Evolutionary conservation across 2,113 vertebrate genomes (phyloP).

Genomic region (Crotalus horridus): DNA sequence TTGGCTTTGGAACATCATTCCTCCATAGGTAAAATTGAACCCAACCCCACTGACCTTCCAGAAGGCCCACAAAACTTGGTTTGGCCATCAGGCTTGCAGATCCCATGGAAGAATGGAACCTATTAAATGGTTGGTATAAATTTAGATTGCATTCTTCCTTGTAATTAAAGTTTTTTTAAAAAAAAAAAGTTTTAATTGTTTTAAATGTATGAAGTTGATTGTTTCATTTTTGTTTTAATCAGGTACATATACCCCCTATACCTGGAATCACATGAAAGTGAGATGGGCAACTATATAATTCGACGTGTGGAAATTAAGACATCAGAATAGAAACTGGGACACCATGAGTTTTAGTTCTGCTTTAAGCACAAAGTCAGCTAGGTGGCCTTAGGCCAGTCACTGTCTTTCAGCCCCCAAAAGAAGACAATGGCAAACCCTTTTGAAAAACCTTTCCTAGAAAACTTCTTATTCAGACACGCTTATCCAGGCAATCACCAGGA

Average conservation of each 20-base stretch:
- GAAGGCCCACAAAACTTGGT: not conserved
- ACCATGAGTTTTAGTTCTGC: not conserved
- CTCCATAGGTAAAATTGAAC: not conserved
- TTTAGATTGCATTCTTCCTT: not conserved
- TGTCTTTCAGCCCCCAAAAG: not conserved
- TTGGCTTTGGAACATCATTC: not conserved
- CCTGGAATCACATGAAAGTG: not conserved
- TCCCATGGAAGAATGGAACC: not conserved
- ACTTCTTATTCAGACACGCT: not conserved
- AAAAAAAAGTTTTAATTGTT: not conserved
- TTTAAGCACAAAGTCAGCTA: not conserved
- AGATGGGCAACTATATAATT: not conserved
- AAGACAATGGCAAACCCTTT: not conserved
- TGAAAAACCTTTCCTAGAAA: not conserved
- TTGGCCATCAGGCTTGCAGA: not conserved
- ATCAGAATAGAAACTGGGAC: not conserved
- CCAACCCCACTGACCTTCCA: not conserved
- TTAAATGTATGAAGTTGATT: not conserved
- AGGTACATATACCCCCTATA: not conserved
- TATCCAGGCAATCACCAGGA: not conserved
- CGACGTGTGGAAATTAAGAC: not conserved
- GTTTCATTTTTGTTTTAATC: not conserved
- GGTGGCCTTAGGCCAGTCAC: not conserved
- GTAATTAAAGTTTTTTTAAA: not conserved
- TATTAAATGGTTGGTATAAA: not conserved